These are phyloP conservation scores for Glaucidium brasilianum DNA, from an alignment of 2,113 vertebrate species.

Conservation along the genomic window DNA sequence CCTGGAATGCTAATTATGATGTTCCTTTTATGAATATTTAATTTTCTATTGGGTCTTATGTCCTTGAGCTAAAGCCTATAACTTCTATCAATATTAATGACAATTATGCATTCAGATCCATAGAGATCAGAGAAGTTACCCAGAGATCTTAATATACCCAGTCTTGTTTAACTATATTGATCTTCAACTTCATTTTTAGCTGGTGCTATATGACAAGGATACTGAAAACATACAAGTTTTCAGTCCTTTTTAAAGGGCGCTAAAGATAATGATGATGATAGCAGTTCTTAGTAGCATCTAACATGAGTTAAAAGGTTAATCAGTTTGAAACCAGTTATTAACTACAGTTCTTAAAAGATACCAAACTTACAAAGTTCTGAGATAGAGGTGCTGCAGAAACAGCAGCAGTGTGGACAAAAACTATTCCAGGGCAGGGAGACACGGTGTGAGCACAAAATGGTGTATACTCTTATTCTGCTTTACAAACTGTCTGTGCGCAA, in stretches of 20 bases:
- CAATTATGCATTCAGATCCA: not conserved
- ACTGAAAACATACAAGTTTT: not conserved
- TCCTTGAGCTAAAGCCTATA: not conserved
- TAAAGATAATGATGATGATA: not conserved
- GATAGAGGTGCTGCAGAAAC: not conserved
- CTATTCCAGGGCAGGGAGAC: not conserved
- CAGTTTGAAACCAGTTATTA: not conserved
- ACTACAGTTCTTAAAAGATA: not conserved
- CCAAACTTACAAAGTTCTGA: not conserved
- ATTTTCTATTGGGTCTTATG: not conserved
- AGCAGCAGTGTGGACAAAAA: not conserved
- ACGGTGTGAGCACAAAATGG: not conserved
- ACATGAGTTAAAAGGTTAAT: not conserved
- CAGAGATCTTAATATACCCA: not conserved
- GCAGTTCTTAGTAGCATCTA: not conserved
- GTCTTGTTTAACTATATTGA: not conserved
- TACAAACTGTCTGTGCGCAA: not conserved
- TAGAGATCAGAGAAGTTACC: not conserved
- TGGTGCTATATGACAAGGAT: not conserved
- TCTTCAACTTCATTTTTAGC: not conserved
- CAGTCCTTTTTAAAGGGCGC: not conserved
- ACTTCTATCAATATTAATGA: conserved; percentile 21
- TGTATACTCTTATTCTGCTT: not conserved
- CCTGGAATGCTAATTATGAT: not conserved
- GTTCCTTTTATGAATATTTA: conserved; percentile 27